Conservation (phyloP, 2,113 vertebrate species). For the Bufo gargarizans region DNA sequence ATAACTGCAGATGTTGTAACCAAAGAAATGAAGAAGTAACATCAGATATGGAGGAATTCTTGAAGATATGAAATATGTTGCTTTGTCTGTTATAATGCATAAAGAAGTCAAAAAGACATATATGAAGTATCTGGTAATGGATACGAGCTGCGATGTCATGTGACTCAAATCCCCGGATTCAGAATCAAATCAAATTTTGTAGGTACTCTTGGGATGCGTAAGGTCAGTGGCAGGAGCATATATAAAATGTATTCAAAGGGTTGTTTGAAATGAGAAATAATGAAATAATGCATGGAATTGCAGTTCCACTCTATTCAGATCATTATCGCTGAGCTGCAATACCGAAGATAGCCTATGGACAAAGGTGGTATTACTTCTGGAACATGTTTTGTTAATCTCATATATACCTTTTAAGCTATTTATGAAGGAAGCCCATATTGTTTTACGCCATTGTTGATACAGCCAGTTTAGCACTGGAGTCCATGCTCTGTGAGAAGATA, state of each 20-base stretch:
- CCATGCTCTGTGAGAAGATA: too few species aligned
- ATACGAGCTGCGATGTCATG: not conserved
- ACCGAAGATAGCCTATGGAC: too few species aligned
- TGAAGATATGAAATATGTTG: not conserved
- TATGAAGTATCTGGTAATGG: not conserved
- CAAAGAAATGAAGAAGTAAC: constrained; percentile 13
- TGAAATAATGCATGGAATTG: too few species aligned
- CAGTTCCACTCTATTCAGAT: too few species aligned
- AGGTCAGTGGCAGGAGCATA: not conserved
- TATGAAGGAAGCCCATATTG: too few species aligned
- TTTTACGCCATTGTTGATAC: too few species aligned
- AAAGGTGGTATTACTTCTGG: too few species aligned
- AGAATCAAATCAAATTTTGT: not conserved
- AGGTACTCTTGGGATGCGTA: not conserved
- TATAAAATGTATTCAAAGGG: not conserved
- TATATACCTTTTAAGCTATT: too few species aligned
- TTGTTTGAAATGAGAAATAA: not conserved
- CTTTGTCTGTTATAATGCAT: not conserved
- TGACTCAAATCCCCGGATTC: too few species aligned
- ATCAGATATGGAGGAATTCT: not conserved
- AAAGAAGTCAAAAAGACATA: not conserved
- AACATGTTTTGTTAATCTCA: too few species aligned
- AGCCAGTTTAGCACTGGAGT: too few species aligned
- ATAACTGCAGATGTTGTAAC: constrained; percentile 34
- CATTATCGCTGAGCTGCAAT: too few species aligned